Conservation (phyloP, 2,113 vertebrate species). For the Nothocercus nigrocapillus region DNA sequence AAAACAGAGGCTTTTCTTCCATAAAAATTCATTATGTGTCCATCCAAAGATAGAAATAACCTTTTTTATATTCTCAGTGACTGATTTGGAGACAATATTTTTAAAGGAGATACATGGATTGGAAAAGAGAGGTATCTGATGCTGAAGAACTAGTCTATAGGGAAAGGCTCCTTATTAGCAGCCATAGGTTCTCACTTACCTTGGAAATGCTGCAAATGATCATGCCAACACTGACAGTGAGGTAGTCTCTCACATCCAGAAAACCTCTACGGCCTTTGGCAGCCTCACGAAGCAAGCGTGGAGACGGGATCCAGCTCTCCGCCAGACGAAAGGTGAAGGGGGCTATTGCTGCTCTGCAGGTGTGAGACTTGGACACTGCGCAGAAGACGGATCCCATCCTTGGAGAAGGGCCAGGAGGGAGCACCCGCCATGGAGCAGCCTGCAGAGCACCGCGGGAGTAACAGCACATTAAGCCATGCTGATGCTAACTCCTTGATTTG, state of each 20-base stretch:
- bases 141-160: not conserved
- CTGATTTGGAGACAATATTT: not conserved
- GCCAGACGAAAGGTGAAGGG: not conserved
- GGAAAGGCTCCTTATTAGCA: not conserved
- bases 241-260: not conserved
- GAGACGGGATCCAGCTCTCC: not conserved
- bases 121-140: constrained; percentile 10
- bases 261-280: not conserved
- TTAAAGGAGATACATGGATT: not conserved
- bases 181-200: not conserved
- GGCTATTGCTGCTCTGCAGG: not conserved
- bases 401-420: not conserved
- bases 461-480: not conserved
- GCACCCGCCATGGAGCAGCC: not conserved
- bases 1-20: constrained; percentile 27
- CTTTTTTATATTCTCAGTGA: not conserved
- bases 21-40: not conserved
- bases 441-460: rapidly evolving
- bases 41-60: constrained; percentile 8
- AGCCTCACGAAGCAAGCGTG: not conserved
- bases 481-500: not conserved
- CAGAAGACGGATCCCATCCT: rapidly evolving
- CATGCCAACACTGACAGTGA: not conserved
- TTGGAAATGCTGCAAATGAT: not conserved
- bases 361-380: not conserved